Conservation (phyloP, 2,888 invertebrate genomes). For the Pollenia labialis region DNA sequence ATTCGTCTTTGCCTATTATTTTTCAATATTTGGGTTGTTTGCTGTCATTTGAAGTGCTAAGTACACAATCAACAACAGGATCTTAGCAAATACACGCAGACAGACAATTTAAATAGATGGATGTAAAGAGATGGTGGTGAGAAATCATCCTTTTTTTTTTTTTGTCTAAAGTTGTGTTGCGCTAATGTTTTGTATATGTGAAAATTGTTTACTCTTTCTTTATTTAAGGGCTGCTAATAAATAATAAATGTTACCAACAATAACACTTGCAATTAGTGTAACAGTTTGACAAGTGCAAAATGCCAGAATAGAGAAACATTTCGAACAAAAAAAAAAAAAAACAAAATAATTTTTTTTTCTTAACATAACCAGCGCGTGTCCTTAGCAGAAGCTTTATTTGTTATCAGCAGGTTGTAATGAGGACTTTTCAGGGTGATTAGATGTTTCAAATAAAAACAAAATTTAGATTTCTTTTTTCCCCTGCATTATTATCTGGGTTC, state of each 20-base stretch:
- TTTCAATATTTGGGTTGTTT: constrained; percentile 17
- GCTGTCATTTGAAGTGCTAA: constrained; percentile 63
- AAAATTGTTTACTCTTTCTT: constrained; percentile 32
- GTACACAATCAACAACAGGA: constrained; percentile 58
- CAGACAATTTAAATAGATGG: constrained; percentile 14
- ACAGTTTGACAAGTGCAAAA: constrained; percentile 73
- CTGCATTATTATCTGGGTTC: not conserved
- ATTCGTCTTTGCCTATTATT: constrained; percentile 29
- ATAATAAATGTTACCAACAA: constrained; percentile 71
- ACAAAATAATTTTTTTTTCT: not conserved
- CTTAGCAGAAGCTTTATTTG: constrained; percentile 64
- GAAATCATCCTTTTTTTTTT: not conserved
- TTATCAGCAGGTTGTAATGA: constrained; percentile 69
- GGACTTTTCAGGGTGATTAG: constrained; percentile 69
- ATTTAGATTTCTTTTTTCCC: not conserved
- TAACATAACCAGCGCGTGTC: constrained; percentile 55
- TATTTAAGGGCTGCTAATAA: constrained; percentile 73
- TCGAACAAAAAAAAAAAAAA: not conserved
- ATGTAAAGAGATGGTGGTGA: constrained; percentile 5
- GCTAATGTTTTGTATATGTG: not conserved
- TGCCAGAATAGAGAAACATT: constrained; percentile 57
- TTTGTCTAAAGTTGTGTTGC: not conserved
- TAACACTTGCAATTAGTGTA: constrained; percentile 72
- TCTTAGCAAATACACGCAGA: constrained; percentile 20
- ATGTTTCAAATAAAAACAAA: constrained; percentile 40